phyloP scores from a whole-genome alignment of 2,797 vertebrate genomes.

The Falco berigora region DNA sequence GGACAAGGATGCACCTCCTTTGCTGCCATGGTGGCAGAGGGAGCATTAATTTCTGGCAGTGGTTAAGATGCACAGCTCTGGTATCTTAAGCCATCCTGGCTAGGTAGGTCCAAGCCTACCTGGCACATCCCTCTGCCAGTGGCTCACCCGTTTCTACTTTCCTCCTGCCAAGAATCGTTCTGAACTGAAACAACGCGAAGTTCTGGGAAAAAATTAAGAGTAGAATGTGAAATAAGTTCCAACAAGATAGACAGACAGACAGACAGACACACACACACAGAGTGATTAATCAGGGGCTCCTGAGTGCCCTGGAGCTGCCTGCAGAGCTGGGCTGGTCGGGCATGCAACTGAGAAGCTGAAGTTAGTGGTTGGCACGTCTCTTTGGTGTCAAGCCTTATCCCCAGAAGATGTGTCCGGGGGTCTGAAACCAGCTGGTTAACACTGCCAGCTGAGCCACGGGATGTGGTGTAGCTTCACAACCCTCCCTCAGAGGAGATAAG shows the following conservation, averaged over 20 bases:
- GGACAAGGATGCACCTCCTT: neutral
- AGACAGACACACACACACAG: neutral
- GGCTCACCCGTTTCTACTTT: neutral
- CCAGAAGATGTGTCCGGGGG: neutral
- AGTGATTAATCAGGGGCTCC: neutral
- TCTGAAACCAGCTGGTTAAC: neutral
- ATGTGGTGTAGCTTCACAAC: neutral
- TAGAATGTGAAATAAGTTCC: neutral
- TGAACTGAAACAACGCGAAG: neutral
- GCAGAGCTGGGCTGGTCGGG: neutral
- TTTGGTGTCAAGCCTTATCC: neutral
- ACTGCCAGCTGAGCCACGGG: neutral
- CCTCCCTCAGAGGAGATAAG: neutral
- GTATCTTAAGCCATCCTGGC: neutral
- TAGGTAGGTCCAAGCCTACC: neutral
- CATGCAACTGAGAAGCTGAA: neutral
- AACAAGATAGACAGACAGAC: neutral
- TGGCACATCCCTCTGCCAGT: neutral
- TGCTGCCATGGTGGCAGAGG: rapidly evolving
- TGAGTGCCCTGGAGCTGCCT: neutral
- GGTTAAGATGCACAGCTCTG: neutral
- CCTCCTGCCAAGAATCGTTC: neutral
- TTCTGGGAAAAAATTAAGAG: neutral
- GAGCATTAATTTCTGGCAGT: neutral
- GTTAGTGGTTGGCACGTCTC: neutral